Base-by-base conservation (phyloP, 1,140 invertebrate genomes). In the Pseudomyrmex gracilis region DNA sequence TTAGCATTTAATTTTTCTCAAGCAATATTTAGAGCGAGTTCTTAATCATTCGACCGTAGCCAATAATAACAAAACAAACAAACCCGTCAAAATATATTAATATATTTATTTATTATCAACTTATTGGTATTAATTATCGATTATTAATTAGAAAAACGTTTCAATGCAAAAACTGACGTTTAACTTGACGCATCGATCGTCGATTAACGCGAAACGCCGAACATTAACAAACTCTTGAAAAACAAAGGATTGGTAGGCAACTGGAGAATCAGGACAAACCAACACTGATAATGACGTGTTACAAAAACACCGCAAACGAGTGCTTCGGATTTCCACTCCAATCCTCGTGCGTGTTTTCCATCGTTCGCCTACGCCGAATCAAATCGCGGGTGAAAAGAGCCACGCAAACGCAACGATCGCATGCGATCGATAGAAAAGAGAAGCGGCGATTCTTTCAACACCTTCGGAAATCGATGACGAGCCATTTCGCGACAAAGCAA, bases 391-490 rank as follows among this genome's bases (percentile, higher is more conserved):
- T 57, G 17, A 53, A 47, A 67, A 55, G 24, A 47, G 57, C 51
- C 73, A 17, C 58, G 43, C 34, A 53, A 77, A 55, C 63, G 51
- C 64, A 67, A 67, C 61, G n/a, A 77, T 67, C 73, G 64, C 53
- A 22, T 58, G 76, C 43, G 34, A 57, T 78, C 64, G 64, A 70
- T 34, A 34, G 34, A 34, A 34, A 70, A 70, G 43, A 43, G 5
- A 12, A 24, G 20, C 64, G 64, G 51, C 64, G 8, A 43, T 20
- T 53, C 60, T 64, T 47, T 13, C 45, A 34, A 60, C 45, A 34
- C 66, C 51, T 34, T 70, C 20, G 64, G 57, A 70, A 78, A 58
- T 15, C 64, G 66, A 71, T 71, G 47, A 71, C n/a, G 66, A 80
- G 53, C 70, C 55, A 58, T 71, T 45, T 66, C 63, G 12, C 71